phyloP scores from a whole-genome alignment of 2,888 invertebrate genomes.

The Strigamia maritima region DNA sequence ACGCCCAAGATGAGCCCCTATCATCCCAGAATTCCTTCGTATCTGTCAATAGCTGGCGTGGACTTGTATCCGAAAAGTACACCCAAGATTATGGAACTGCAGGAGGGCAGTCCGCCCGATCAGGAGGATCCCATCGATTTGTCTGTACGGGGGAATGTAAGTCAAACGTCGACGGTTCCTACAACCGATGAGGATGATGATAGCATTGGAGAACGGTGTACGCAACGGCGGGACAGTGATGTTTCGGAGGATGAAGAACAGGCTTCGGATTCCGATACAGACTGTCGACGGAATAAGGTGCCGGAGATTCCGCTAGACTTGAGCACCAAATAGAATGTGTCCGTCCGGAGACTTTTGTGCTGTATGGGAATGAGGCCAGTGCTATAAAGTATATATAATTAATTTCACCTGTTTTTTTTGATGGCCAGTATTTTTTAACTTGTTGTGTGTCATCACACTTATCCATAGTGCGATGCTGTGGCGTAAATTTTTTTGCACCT shows the following conservation, averaged over 20 bases:
- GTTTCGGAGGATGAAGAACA: not conserved
- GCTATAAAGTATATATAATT: not conserved
- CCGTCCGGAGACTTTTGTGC: not conserved
- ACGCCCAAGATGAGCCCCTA: not conserved
- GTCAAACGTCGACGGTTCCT: not conserved
- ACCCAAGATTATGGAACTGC: slow-evolving; percentile 15
- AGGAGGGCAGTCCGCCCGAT: slow-evolving; percentile 44
- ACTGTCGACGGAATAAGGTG: not conserved
- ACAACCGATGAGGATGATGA: slow-evolving; percentile 2
- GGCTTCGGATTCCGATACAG: not conserved
- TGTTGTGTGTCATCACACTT: not conserved
- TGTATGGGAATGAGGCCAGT: slow-evolving; percentile 5
- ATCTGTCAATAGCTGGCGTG: not conserved
- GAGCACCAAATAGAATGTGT: not conserved
- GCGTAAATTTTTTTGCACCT: not conserved
- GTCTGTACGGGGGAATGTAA: slow-evolving; percentile 43
- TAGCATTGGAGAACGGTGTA: not conserved
- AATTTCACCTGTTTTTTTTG: not conserved
- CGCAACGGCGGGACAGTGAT: not conserved
- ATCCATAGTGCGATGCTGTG: not conserved
- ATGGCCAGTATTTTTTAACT: not conserved
- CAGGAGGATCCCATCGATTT: slow-evolving; percentile 48
- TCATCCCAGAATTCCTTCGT: not conserved
- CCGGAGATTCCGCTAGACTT: slow-evolving; percentile 24
- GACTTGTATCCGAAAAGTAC: slow-evolving; percentile 20